Conservation (phyloP, 2,888 invertebrate genomes). For the Synanthedon andrenaeformis region DNA sequence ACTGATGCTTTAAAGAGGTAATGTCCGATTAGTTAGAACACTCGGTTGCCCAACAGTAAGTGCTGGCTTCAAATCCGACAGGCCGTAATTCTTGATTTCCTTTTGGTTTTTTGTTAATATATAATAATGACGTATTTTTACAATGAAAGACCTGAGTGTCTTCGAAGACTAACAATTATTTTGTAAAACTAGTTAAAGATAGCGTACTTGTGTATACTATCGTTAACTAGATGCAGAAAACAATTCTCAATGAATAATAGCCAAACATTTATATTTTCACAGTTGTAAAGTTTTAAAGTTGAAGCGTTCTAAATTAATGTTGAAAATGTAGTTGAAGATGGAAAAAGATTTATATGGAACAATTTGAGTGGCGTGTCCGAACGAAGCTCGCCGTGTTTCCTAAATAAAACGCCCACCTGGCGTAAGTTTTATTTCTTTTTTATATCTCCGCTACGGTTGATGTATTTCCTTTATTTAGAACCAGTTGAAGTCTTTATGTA, state of each 20-base stretch:
- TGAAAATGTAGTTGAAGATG: slow-evolving; percentile 21
- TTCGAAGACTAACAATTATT: too few relatives aligned
- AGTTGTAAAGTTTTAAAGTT: not conserved
- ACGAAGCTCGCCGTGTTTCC: slow-evolving; percentile 23
- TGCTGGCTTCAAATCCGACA: too few relatives aligned
- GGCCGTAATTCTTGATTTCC: too few relatives aligned
- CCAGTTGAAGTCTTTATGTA: not conserved
- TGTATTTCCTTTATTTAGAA: slow-evolving; percentile 1
- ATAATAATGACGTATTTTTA: too few relatives aligned
- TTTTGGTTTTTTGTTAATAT: too few relatives aligned
- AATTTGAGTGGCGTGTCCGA: slow-evolving; percentile 17
- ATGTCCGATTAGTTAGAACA: too few relatives aligned
- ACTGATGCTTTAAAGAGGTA: too few relatives aligned
- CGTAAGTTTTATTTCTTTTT: slow-evolving; percentile 15
- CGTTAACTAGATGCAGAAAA: too few relatives aligned
- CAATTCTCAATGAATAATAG: not conserved
- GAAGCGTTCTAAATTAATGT: not conserved
- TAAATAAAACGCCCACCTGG: slow-evolving; percentile 27
- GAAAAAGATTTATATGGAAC: slow-evolving; percentile 27
- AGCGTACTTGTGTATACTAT: too few relatives aligned
- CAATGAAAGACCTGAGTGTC: too few relatives aligned
- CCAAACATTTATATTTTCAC: not conserved
- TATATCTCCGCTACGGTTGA: slow-evolving; percentile 10
- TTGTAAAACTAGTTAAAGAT: too few relatives aligned
- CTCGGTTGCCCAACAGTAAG: too few relatives aligned